Evolutionary conservation across 2,797 vertebrate genomes (phyloP), one percentile per base, ranked within the genome.

Genomic region (Melanotaenia parkinsoni): DNA sequence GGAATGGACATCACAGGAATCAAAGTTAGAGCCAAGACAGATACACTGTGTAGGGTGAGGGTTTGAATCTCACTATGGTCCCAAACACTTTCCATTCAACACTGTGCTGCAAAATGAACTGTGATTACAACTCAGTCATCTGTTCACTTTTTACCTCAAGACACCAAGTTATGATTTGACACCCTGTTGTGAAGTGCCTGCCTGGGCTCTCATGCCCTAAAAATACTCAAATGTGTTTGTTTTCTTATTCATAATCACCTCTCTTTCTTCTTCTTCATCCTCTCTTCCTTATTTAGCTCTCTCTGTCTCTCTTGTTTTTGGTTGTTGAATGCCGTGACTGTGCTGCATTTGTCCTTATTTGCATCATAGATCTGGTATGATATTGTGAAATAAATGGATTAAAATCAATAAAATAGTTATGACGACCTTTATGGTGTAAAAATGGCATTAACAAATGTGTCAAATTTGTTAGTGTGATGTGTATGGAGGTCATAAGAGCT

Each of bases 321-420:
- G 74, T 88, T 35, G 61, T 78, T 75, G 60, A 88, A 86, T 73
- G 72, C 80, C 86, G 87, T 91, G 79, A 90, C 75, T 64, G 63
- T 91, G 77, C 74, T 80, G 62, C 79, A 76, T 90, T 92, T 87
- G 82, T 89, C 81, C 59, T 89, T 88, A 85, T 82, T 76, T 88
- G 87, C 84, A 89, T 86, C 76, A 85, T 90, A 86, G 87, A 85
- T 88, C 84, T 83, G 83, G 75, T 81, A 83, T 88, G 86, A 84
- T 92, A 81, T 93, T 92, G 91, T 93, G 82, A 90, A 88, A 86
- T 87, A 82, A 80, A 66, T 92, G 86, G 86, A 89, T 90, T 68
- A 64, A 76, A 75, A 69, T 38, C 58, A 88, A 86, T 86, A 81
- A 84, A 11, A 66, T 81, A 67, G 72, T 74, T 59, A 81, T 76